A percentile compares a stretch with the other conserved stretches of the same genome.
phyloP scores from a whole-genome alignment of 2,888 invertebrate genomes.

The Listrodromus nycthemerus region DNA sequence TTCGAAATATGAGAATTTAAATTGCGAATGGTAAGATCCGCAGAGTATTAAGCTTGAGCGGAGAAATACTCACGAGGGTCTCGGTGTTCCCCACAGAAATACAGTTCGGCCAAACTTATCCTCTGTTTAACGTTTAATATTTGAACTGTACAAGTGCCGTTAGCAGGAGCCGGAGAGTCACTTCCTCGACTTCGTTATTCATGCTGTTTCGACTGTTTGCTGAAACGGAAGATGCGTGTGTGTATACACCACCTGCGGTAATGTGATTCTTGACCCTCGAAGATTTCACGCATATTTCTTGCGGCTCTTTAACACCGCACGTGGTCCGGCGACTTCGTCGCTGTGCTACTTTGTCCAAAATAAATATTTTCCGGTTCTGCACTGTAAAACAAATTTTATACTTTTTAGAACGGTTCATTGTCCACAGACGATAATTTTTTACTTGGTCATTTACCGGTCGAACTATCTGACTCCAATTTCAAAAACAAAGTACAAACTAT shows the following conservation, averaged over 20 bases:
- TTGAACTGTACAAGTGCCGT: slow-evolving; percentile 32
- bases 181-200: slow-evolving; percentile 29
- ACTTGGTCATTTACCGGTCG: no score
- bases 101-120: background rate
- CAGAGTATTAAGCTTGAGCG: background rate
- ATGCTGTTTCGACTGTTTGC: slow-evolving; percentile 24
- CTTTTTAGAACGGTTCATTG: no score
- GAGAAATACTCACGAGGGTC: background rate
- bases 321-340: no score
- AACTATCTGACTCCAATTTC: no score
- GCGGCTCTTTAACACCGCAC: no score
- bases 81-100: background rate
- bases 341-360: no score
- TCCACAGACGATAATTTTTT: no score
- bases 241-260: background rate
- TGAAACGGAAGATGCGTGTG: slow-evolving; percentile 5
- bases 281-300: background rate
- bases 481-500: no score
- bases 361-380: no score
- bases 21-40: background rate
- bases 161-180: slow-evolving; percentile 11
- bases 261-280: background rate
- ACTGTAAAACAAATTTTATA: no score
- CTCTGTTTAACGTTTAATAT: slow-evolving; percentile 34
- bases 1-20: background rate